Percentiles rank a stretch among this genome's conserved stretches.
These are phyloP conservation scores for Eulemur albifrons DNA, from an alignment of 2,797 vertebrate genomes.

Conservation along the genomic window DNA sequence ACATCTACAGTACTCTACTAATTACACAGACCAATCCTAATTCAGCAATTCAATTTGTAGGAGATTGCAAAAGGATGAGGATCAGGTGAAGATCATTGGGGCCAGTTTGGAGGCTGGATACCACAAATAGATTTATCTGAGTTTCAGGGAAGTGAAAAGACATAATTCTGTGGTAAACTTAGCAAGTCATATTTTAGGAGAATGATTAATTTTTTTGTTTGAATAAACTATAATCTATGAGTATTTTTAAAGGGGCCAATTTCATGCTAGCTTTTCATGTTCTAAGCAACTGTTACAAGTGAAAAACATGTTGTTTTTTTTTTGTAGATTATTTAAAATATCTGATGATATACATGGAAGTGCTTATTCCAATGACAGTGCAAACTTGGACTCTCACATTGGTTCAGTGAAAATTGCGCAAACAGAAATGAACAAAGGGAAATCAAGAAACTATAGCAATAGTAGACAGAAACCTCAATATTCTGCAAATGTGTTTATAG, in stretches of 20 bases:
- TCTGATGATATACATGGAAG: conserved; percentile 57
- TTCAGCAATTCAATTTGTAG: background rate
- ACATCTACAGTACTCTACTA: background rate
- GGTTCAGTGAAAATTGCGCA: conserved; percentile 62
- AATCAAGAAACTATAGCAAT: conserved; percentile 62
- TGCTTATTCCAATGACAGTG: conserved; percentile 58
- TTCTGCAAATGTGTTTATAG: conserved; percentile 67
- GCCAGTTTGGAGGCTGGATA: background rate
- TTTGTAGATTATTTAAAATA: conserved; percentile 85
- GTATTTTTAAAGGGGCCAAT: conserved; percentile 39
- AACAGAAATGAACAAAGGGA: conserved; percentile 71
- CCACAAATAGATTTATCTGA: background rate
- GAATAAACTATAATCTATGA: conserved; percentile 10
- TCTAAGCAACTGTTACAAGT: conserved; percentile 13
- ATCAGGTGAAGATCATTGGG: background rate
- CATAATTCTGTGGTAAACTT: background rate
- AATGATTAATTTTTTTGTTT: conserved; percentile 35
- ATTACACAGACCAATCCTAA: background rate
- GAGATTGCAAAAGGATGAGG: background rate
- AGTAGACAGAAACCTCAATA: conserved; percentile 61
- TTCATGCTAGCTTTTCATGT: conserved; percentile 37
- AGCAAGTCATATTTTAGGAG: conserved; percentile 22
- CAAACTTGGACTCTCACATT: conserved; percentile 52
- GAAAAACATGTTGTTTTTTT: conserved; percentile 23
- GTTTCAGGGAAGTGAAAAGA: conserved; percentile 52